Evolutionary conservation across 2,888 invertebrate genomes (phyloP), one percentile per base, ranked within the genome.

Genomic region (Chrysolina americana): DNA sequence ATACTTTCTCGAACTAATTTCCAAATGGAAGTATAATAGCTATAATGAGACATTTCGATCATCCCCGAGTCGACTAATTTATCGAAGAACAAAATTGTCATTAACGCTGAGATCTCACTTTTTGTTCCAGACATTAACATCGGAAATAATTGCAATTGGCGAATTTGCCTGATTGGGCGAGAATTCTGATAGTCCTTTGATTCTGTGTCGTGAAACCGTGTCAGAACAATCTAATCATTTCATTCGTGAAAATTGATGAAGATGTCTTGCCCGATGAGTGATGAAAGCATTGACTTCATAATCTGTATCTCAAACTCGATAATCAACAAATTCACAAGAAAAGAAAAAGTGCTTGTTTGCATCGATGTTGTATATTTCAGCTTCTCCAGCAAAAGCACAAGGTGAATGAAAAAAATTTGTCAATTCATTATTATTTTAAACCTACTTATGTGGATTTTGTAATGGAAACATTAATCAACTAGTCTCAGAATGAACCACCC

Each of bases 51-150:
- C 36, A 36, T 59, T 59, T n/a, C 59, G 59, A 59, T 4, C 11
- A 56, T 56, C 13, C 13, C 13, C 13, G 23, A 59, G 36, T 59
- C 5, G n/a, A 28, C 59, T 59, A 36, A 28, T 36, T 59, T 28
- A 59, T 59, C 59, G n/a, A 28, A 28, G 28, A 59, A 15, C 9
- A 36, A 59, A 59, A 53, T 53, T 21, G 53, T 59, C 59, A 36
- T 59, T 15, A 59, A 11, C n/a, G 59, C 59, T 59, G 59, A 59
- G 59, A 28, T 59, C n/a, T 36, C n/a, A 36, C 10, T 28, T 59
- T 59, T 2, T 11, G 8, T 15, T 15, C 19, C 10, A 2, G 3
- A 19, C n/a, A 9, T 17, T 9, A 17, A 36, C n/a, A 59, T 17
- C 15, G 15, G 9, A 59, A 59, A 59, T 59, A 59, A 59, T 59